Base-by-base conservation (phyloP, 2,797 vertebrate genomes). In the Melopsittacus undulatus region DNA sequence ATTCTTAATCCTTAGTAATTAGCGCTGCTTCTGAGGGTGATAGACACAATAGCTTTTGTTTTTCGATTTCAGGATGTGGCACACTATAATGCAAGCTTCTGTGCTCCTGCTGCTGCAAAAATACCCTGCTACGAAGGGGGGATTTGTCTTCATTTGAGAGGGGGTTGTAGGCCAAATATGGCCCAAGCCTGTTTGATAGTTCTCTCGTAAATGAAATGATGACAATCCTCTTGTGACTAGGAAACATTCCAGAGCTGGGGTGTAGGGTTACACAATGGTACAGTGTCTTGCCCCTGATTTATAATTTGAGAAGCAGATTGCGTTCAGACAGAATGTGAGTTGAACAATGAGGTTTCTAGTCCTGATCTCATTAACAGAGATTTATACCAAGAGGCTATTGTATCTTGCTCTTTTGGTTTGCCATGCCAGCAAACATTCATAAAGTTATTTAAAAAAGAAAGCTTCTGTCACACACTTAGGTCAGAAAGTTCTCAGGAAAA, bases 301-400 rank as follows among this genome's bases (percentile, higher is more conserved):
- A 96, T 97, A 95, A 96, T 97, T 97, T 97, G 95, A 95, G 94
- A 94, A 96, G 91, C 94, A 95, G 92, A 97, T 96, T 96, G 92
- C 30, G 13, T 96, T 96, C 96, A 94, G 95, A 76, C 95, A 96
- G 92, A 95, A 97, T 94, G 92, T 78, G 83, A 95, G 91, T 30
- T 56, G 95, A 97, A 96, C 95, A 96, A 96, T 96, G 95, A 95
- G 67, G 85, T 94, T 96, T 94, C 96, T 96, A 91, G 95, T 94
- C 91, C 94, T 90, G 95, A 87, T 94, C 95, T 96, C 95, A 96
- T 96, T 96, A 97, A 96, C 83, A 86, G 96, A 96, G 96, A 95
- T 97, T 96, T 96, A 96, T 94, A 96, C 94, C 90, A 96, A 95
- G 88, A 92, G 91, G 70, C 92, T 96, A 96, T 96, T 97, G 94